phyloP scores from a whole-genome alignment of 2,797 vertebrate species.

The Acestrorhynchus altus region DNA sequence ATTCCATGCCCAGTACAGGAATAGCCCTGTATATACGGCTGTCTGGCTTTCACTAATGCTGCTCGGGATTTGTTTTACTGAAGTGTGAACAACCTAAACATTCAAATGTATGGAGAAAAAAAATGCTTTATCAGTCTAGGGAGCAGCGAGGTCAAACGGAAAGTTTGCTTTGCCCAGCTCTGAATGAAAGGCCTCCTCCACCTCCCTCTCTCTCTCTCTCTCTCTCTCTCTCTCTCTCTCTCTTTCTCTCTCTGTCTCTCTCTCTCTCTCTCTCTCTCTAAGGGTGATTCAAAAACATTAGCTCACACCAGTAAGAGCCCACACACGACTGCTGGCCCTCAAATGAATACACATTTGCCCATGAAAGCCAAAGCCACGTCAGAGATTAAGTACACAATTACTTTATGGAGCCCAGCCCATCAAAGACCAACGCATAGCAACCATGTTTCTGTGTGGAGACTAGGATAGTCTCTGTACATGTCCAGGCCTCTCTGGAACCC shows the following conservation, averaged over 20 bases:
- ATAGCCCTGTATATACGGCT: neutral
- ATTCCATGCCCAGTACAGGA: neutral
- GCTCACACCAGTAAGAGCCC: neutral
- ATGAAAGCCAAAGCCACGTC: neutral
- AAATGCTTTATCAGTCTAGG: constrained; percentile 9
- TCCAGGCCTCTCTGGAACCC: neutral
- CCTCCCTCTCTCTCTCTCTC: neutral
- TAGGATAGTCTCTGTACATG: neutral
- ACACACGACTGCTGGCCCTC: constrained; percentile 1
- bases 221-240: neutral
- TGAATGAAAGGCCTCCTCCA: neutral
- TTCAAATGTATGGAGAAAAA: neutral
- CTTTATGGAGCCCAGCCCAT: neutral
- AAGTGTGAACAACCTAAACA: neutral
- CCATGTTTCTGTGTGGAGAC: neutral
- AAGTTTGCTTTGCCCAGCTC: neutral
- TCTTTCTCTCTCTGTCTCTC: constrained; percentile 1
- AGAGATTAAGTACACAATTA: constrained; percentile 20
- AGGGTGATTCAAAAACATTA: neutral
- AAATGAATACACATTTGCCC: constrained; percentile 14
- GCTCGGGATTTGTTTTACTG: neutral
- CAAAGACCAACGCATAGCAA: constrained; percentile 6
- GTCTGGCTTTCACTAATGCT: neutral
- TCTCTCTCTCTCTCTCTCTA: constrained; percentile 5
- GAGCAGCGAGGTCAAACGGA: constrained; percentile 12